Base-by-base conservation (phyloP, 2,113 vertebrate genomes). In the Rhinolophus sinicus region DNA sequence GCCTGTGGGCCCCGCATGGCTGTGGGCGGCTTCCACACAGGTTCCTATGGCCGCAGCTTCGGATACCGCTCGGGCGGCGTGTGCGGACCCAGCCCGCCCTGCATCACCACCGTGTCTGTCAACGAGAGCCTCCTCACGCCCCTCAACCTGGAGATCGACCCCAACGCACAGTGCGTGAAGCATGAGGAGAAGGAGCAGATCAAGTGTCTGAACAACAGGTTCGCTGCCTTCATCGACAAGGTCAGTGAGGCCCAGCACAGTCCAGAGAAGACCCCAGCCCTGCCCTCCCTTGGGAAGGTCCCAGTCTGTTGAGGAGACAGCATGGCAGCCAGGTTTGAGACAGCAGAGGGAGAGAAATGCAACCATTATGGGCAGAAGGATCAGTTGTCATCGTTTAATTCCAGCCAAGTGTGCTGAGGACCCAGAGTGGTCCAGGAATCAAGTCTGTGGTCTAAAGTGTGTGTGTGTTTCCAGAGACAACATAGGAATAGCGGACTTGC, bases 171-270 rank as follows among this genome's bases (percentile, higher is more conserved):
- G 30, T 47, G 56, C 0, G 97, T 98, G n/a, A 99, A 99, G 94
- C 67, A 92, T 4, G 97, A 98, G 81, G 99, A 99, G 98, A 99
- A 99, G 97, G 97, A 99, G 47, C 98, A 99, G 94, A 99, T 99
- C 98, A 99, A 99, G 33, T 98, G 98, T 56, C 99, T 99, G 70
- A 99, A 99, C 95, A 98, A 99, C 98, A 99, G 98, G 94, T 99
- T 99, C 10, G 97, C 99, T 8, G 97, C 97, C 38, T 97, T 99
- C 97, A 99, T 99, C 62, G 98, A 99, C 81, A 99, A 99, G 99
- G 99, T 99, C 24, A 93, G 98, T 97, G 85, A 73, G 47, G 50
- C 84, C 72, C 10, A 16, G 10, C 16, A 56, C 4, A 40, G 83
- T 28, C 40, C 78, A 28, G 80, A 76, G 90, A 21, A 21, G 50